Conservation (phyloP, 2,797 vertebrate species). For the Limnodromus scolopaceus region DNA sequence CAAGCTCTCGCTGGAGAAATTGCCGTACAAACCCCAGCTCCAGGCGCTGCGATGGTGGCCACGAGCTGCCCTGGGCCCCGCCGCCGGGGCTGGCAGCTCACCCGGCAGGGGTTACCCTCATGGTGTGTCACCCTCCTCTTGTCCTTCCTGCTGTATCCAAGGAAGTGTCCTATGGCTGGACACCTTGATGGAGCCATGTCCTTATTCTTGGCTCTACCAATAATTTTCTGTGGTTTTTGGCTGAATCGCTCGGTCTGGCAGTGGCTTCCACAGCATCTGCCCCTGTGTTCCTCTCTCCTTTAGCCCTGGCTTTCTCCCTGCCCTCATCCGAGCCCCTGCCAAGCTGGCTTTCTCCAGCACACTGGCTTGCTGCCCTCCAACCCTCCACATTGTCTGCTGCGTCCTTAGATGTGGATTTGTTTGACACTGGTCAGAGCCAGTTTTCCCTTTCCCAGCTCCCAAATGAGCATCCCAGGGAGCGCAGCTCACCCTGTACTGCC, state of each 20-base stretch:
- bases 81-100: neutral
- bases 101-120: rapidly evolving
- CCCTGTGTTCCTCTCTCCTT: neutral
- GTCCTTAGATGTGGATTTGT: neutral
- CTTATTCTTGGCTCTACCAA: neutral
- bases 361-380: neutral
- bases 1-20: neutral
- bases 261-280: neutral
- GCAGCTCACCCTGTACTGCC: rapidly evolving
- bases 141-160: neutral
- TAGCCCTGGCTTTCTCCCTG: neutral
- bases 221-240: neutral
- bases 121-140: neutral
- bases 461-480: rapidly evolving
- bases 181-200: neutral
- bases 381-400: neutral
- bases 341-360: neutral
- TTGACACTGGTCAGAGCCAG: neutral
- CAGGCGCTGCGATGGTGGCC: rapidly evolving
- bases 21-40: rapidly evolving
- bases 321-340: neutral
- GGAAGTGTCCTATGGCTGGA: neutral
- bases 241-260: neutral
- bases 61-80: rapidly evolving
- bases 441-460: neutral